phyloP scores from a whole-genome alignment of 2,797 vertebrate species.

The Neosalanx taihuensis region DNA sequence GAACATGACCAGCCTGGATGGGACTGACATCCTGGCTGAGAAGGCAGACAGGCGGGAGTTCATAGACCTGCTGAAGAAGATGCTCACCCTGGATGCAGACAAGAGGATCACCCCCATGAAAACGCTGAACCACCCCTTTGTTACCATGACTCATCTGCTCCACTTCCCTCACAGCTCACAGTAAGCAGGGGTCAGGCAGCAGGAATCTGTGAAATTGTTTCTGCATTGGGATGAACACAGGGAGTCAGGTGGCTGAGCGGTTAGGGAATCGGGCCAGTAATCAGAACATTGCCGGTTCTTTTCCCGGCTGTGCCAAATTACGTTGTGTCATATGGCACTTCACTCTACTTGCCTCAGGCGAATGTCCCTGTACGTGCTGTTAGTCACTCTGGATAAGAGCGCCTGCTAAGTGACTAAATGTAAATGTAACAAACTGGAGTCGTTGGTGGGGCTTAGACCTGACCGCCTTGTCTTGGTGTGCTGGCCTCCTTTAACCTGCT shows the following conservation, averaged over 20 bases:
- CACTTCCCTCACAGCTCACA: constrained; percentile 98
- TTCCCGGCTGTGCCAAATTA: too few species aligned
- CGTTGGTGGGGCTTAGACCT: too few species aligned
- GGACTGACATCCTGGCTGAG: constrained; percentile 95
- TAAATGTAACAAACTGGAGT: too few species aligned
- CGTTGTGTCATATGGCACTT: too few species aligned
- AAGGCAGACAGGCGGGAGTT: constrained; percentile 96
- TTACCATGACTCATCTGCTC: constrained; percentile 95
- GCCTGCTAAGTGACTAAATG: too few species aligned
- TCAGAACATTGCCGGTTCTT: too few species aligned
- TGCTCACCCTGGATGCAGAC: constrained; percentile 96
- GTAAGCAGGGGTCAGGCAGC: constrained; percentile 63
- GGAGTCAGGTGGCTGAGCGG: too few species aligned
- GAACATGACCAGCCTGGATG: constrained; percentile 97
- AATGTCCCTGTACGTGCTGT: too few species aligned
- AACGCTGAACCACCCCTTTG: constrained; percentile 94
- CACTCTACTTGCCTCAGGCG: too few species aligned
- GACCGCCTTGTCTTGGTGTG: too few species aligned
- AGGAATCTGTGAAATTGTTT: background rate
- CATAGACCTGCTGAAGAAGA: constrained; percentile 97
- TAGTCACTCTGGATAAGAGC: too few species aligned
- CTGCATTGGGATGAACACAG: background rate
- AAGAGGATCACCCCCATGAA: constrained; percentile 96
- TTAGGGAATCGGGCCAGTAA: too few species aligned
- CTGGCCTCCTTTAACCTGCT: background rate